Base-by-base conservation (phyloP, 30 jellyfish, hydroid and myxozoan species). In the Hydractinia symbiolongicarpus region DNA sequence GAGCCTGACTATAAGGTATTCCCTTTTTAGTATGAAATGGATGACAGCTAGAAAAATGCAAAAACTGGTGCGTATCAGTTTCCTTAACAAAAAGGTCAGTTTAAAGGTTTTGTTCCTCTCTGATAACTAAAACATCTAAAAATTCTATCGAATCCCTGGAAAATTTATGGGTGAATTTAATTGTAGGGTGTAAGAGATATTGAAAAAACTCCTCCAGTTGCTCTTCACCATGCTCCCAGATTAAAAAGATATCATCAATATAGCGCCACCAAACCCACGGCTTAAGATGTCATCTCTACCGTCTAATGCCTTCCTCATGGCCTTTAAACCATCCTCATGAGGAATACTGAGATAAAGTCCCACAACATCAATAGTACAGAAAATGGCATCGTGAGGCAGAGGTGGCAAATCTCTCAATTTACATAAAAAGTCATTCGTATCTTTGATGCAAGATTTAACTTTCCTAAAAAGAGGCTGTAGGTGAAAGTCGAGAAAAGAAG, bases 331-430 rank as follows among this genome's bases (percentile, higher is more conserved):
- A 58, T 80, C 88, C 0, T 64, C 67, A 30, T 80, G 84, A 0
- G 72, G 83, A 20, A 80, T 80, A 55, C 16, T 80, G 8, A 72
- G 83, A 52, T 80, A 80, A 16, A 61, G 81, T 2, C 83, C 83
- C 4, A 80, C 83, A 0, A 80, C 83, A 62, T 80, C 88, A 5
- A 69, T 9, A 5, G 88, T 80, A 80, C 81, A 80, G 14, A 62
- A 54, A 9, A 66, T 16, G n/a, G n/a, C n/a, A n/a, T n/a, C n/a
- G n/a, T n/a, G n/a, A n/a, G n/a, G n/a, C n/a, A n/a, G n/a, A n/a
- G n/a, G 57, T 4, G 5, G 30, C 81, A 7, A 82, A 5, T n/a
- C 9, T 5, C 1, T 5, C 16, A 79, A 49, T 1, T 61, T 50
- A 3, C 53, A 4, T 62, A 71, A 71, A 5, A 71, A 71, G 5